These are phyloP conservation scores for Folsomia candida DNA, from an alignment of 2,888 invertebrate species.

Conservation along the genomic window DNA sequence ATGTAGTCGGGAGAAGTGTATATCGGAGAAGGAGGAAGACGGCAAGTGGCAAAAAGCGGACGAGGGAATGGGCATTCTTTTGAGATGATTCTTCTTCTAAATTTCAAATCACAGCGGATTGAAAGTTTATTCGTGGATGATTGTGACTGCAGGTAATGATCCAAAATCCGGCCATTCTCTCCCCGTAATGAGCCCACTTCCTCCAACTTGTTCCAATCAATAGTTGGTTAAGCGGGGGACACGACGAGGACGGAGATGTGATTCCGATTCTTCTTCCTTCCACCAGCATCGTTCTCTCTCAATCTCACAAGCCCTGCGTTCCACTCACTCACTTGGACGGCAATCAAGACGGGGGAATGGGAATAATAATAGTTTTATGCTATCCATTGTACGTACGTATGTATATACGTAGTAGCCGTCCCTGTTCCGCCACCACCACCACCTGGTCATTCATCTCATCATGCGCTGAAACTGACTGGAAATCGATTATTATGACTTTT, in stretches of 20 bases:
- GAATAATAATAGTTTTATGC: no score
- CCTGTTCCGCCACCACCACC: no score
- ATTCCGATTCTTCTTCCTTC: no score
- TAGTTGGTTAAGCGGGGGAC: neutral
- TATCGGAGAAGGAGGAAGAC: no score
- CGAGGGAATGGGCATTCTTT: neutral
- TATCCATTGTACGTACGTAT: no score
- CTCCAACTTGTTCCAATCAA: neutral
- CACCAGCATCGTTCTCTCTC: no score
- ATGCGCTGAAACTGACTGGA: neutral
- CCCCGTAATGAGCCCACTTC: slow-evolving; percentile 11
- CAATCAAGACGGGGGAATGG: no score
- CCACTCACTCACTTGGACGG: no score
- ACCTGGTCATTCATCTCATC: neutral
- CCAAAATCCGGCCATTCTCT: neutral
- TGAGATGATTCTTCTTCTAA: neutral
- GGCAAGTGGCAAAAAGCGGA: neutral
- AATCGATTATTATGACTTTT: neutral
- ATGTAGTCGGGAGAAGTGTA: no score
- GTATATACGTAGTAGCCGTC: no score
- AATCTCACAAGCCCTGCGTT: no score
- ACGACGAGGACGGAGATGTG: no score
- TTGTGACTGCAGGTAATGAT: slow-evolving; percentile 7
- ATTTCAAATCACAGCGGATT: neutral
- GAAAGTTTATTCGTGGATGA: neutral